A percentile compares a stretch with the other conserved stretches of the same genome.
These are phyloP conservation scores for Listronotus bonariensis DNA, from an alignment of 1,140 invertebrate genomes.

Conservation along the genomic window DNA sequence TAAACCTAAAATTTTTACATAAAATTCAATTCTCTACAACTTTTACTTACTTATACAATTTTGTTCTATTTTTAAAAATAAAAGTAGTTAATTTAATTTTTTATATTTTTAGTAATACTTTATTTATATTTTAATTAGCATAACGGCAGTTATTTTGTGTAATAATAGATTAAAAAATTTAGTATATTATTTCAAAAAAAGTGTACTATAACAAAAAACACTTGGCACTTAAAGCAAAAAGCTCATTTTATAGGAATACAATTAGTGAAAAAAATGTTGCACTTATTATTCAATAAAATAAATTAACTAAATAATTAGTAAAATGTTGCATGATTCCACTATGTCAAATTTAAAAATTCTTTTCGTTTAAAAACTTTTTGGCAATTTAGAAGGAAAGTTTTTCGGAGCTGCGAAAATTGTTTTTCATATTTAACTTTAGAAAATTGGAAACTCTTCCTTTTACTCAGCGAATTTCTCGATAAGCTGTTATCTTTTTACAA, in stretches of 20 bases:
- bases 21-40: too few species aligned
- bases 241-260: conserved; percentile 12
- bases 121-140: too few species aligned
- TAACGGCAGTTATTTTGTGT: too few species aligned
- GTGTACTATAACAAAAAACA: too few species aligned
- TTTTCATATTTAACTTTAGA: conserved; percentile 30
- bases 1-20: too few species aligned
- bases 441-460: conserved; percentile 21
- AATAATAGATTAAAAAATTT: too few species aligned
- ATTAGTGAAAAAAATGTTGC: conserved; percentile 28
- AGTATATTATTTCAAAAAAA: too few species aligned
- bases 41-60: too few species aligned
- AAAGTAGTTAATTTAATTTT: too few species aligned
- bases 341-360: conserved; percentile 32
- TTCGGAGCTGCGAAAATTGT: conserved; percentile 15
- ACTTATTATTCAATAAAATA: conserved; percentile 21
- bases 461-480: conserved; percentile 25
- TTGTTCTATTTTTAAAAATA: too few species aligned
- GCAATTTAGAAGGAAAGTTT: conserved; percentile 28
- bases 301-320: conserved; percentile 33
- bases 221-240: too few species aligned
- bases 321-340: conserved; percentile 23
- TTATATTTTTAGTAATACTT: too few species aligned
- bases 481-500: conserved; percentile 30
- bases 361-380: conserved; percentile 19